Percentiles rank a stretch among this genome's conserved stretches.
Evolutionary conservation across 2,797 vertebrate species (phyloP).

Genomic region (Cottoperca gobio): DNA sequence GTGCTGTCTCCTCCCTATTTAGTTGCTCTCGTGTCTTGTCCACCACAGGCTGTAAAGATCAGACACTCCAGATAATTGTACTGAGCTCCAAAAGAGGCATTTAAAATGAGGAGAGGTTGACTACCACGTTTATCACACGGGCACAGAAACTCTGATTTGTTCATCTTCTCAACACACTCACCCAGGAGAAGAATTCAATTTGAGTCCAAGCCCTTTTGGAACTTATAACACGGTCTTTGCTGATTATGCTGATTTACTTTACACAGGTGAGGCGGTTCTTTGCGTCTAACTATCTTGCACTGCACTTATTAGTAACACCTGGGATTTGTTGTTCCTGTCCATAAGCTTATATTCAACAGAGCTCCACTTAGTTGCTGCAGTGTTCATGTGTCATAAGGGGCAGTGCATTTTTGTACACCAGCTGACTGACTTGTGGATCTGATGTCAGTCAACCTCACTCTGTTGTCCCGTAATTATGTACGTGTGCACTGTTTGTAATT

Average conservation of each 20-base stretch:
- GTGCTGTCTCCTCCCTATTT: slow-evolving; percentile 1
- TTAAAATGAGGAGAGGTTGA: neutral
- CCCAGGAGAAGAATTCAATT: slow-evolving; percentile 7
- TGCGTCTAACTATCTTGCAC: neutral
- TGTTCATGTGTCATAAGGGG: neutral
- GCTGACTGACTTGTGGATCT: neutral
- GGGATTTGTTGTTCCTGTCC: neutral
- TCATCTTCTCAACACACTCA: slow-evolving; percentile 7
- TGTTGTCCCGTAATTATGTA: neutral
- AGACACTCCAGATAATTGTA: neutral
- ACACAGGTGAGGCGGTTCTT: neutral
- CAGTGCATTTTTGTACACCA: neutral
- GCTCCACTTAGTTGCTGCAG: neutral
- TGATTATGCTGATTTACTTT: neutral
- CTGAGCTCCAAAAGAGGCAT: neutral
- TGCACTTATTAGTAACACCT: neutral
- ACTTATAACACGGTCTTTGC: neutral
- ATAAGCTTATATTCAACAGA: neutral
- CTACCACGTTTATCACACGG: slow-evolving; percentile 1
- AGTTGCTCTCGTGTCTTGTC: neutral
- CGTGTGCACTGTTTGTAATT: neutral
- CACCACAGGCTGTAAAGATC: slow-evolving; percentile 2
- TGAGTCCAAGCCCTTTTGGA: neutral
- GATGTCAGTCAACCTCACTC: slow-evolving; percentile 6
- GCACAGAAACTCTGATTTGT: slow-evolving; percentile 14